Conservation (phyloP, 2,113 vertebrate genomes). For the Centrocercus urophasianus region DNA sequence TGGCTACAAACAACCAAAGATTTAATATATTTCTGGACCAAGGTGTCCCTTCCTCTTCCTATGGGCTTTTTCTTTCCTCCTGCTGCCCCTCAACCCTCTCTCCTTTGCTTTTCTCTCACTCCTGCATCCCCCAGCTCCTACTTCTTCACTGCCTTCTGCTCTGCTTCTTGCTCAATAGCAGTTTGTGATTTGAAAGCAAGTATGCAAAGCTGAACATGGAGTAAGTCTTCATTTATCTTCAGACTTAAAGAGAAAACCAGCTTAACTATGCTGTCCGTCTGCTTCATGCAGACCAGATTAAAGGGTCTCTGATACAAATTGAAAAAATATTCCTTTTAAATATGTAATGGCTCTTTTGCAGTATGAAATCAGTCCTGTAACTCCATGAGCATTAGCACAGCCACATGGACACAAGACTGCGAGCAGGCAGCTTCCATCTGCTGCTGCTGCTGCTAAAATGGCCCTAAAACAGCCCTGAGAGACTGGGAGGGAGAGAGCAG, state of each 20-base stretch:
- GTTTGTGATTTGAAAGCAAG: not conserved
- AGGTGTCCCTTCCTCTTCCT: not conserved
- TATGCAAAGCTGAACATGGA: not conserved
- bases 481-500: not conserved
- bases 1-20: accelerated
- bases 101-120: not conserved
- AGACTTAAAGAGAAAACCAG: not conserved
- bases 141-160: not conserved
- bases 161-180: not conserved
- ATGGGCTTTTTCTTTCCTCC: not conserved
- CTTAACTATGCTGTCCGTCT: not conserved
- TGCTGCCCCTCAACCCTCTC: not conserved
- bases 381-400: not conserved
- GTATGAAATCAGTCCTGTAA: not conserved
- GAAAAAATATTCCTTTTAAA: not conserved
- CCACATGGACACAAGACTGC: not conserved
- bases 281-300: not conserved
- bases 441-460: not conserved
- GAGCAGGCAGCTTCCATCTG: not conserved
- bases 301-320: not conserved
- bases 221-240: not conserved
- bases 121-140: not conserved
- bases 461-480: not conserved
- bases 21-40: not conserved
- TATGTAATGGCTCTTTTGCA: not conserved